Base-by-base conservation (phyloP, 2,888 invertebrate genomes). In the Drosophila nigricruria region DNA sequence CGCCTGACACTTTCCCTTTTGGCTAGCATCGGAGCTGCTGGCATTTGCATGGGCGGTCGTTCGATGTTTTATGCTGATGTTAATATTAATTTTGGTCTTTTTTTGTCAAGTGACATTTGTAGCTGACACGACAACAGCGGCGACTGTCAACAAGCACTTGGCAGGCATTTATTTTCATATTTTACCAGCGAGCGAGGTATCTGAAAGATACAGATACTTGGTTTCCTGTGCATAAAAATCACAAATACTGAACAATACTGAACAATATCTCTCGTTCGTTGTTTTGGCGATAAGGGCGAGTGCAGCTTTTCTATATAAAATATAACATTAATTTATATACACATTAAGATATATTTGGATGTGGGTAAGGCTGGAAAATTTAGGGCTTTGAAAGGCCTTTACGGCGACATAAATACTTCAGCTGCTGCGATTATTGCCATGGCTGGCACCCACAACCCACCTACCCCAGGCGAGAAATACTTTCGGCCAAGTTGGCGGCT, bases 1-100 rank as follows among this genome's bases (percentile, higher is more conserved):
- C 87, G 77, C 89, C 90, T 91, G 91, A 91, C 91, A 91, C 91
- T 88, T 88, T 91, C 90, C 88, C 81, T 83, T 20, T 72, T 68
- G 75, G 66, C 80, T 70, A 81, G 75, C 90, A 82, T 85, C 82
- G 89, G 76, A 88, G n/a, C 47, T 25, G n/a, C 47, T 25, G 47
- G 47, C 86, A 82, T 73, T 81, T 2, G 77, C 77, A 84, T 76
- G 76, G 67, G 67, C 67, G 67, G 67, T 30, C 49, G 2, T 73
- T 56, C 53, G 50, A 65, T 65, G 64, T 38, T 47, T 47, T 25
- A 38, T 42, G 71, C 38, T 65, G 59, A 61, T 59, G 75, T 70
- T 62, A 50, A 66, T 77, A 66, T 75, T 70, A 60, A 59, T 77
- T 81, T 69, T 72, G 54, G 70, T 66, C 50, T 75, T 72, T 83